Evolutionary conservation across 2,888 invertebrate genomes (phyloP).

Genomic region (Ditylenchus weischeri): DNA sequence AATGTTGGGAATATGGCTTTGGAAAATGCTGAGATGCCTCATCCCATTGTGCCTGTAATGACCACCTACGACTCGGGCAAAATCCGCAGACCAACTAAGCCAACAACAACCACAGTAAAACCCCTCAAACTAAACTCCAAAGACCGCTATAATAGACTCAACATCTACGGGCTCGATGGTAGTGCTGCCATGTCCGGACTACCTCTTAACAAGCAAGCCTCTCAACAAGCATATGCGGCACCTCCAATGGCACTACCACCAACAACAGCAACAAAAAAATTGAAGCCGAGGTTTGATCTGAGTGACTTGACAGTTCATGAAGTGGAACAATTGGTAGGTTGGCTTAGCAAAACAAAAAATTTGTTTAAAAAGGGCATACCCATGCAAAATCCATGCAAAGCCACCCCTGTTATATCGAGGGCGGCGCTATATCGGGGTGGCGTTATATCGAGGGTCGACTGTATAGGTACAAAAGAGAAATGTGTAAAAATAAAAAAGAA

Average conservation of each 20-base stretch:
- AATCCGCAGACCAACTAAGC: slow-evolving; percentile 9
- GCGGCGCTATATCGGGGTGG: too few relatives aligned
- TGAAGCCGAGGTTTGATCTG: slow-evolving; percentile 4
- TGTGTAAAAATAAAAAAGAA: too few relatives aligned
- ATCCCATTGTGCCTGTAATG: slow-evolving; percentile 24
- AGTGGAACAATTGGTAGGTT: slow-evolving; percentile 1
- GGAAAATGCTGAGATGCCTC: too few relatives aligned
- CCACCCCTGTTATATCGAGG: too few relatives aligned
- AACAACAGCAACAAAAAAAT: not conserved
- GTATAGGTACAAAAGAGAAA: not conserved
- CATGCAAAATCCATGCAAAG: too few relatives aligned
- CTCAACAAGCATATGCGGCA: not conserved
- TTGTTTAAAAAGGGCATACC: not conserved
- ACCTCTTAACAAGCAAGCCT: not conserved
- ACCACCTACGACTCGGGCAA: slow-evolving; percentile 14
- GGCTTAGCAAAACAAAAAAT: too few relatives aligned
- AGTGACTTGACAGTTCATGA: not conserved
- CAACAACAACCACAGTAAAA: too few relatives aligned
- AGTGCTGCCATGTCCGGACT: too few relatives aligned
- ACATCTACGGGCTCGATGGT: slow-evolving; percentile 22
- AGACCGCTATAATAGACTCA: slow-evolving; percentile 13
- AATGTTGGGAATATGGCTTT: too few relatives aligned
- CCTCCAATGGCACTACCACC: not conserved
- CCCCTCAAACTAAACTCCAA: not conserved
- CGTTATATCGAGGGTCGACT: too few relatives aligned